Evolutionary conservation across 2,113 vertebrate genomes (phyloP).

Genomic region (Phrynosoma platyrhinos): DNA sequence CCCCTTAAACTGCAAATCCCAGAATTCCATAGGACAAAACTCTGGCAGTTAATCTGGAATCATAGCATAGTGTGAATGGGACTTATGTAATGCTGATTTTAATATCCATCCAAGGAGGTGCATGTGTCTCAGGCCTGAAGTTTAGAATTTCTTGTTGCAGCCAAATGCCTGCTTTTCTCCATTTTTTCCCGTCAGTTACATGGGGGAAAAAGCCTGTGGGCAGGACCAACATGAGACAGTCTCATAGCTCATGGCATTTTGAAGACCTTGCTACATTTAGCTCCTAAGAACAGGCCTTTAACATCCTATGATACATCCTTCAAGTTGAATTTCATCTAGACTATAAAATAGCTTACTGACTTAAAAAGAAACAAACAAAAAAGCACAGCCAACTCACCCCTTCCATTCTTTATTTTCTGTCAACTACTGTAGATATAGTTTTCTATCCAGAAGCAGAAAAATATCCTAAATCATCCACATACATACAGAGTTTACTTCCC

Average conservation of each 20-base stretch:
- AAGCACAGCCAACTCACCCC: constrained; percentile 41
- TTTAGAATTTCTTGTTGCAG: background rate
- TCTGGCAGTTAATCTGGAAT: too few species aligned
- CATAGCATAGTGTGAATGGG: too few species aligned
- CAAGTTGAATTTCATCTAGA: constrained; percentile 41
- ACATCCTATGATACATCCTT: constrained; percentile 51
- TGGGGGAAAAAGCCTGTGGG: background rate
- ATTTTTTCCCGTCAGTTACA: background rate
- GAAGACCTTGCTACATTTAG: constrained; percentile 38
- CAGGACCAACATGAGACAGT: background rate
- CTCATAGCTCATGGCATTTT: constrained; percentile 9
- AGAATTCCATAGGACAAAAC: too few species aligned
- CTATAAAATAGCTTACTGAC: constrained; percentile 11
- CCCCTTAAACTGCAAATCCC: too few species aligned
- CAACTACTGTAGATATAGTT: constrained; percentile 44
- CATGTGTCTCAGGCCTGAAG: background rate
- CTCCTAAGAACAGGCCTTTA: constrained; percentile 52
- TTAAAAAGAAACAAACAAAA: background rate
- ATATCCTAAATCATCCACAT: constrained; percentile 42
- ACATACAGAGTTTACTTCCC: constrained; percentile 10
- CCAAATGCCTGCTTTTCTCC: background rate
- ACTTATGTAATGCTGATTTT: too few species aligned
- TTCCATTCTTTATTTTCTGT: constrained; percentile 47
- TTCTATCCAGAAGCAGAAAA: constrained; percentile 53
- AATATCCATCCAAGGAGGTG: background rate